Evolutionary conservation across 1,140 invertebrate genomes (phyloP), one percentile per base, ranked within the genome.

Genomic region (Lysiphlebus fabarum): DNA sequence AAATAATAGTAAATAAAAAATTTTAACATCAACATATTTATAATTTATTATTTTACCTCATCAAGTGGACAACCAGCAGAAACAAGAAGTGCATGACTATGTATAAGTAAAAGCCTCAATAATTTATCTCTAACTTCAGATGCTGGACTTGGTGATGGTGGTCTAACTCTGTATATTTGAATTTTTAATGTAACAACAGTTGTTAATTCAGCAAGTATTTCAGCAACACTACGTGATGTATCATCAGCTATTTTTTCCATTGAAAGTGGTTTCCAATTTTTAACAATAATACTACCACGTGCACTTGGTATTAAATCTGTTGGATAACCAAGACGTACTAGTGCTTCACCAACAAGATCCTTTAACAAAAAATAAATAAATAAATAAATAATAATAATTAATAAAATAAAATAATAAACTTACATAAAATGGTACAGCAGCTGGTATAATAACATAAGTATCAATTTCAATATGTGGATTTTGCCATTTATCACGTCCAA

Each of bases 81-180:
- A 55, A 91, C 81, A 36, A 98, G 83, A 44, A 95, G 80, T 6
- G 87, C 87, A 65, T 95, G 91, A 53, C 91, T 94, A 73, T 96
- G 93, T 47, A 91, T 82, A 54, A 97, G 81, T 1, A 97, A 80
- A 33, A 96, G 83, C 75, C 92, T 88, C 7, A 97, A 81, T 54
- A 98, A 82, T 80, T 96, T 96, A 69, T 96, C 94, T 79, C 95
- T 95, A 68, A 97, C 90, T 72, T 97, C 93, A 48, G 88, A 83
- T 4, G 91, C 81, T 3, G 87, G 83, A 42, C 87, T 88, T 34
- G 78, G 77, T 11, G 78, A 76, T 26, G 78, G 77, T 1, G 87
- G 86, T 66, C 90, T 82, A n/a, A 88, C 84, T 63, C 92, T 86
- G 70, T 91, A 87, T 17, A 98, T 86, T 70, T 93, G 89, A 70